Conservation (phyloP, 53 echinoderm and acorn worm species). For the Paelopatides confundens region DNA sequence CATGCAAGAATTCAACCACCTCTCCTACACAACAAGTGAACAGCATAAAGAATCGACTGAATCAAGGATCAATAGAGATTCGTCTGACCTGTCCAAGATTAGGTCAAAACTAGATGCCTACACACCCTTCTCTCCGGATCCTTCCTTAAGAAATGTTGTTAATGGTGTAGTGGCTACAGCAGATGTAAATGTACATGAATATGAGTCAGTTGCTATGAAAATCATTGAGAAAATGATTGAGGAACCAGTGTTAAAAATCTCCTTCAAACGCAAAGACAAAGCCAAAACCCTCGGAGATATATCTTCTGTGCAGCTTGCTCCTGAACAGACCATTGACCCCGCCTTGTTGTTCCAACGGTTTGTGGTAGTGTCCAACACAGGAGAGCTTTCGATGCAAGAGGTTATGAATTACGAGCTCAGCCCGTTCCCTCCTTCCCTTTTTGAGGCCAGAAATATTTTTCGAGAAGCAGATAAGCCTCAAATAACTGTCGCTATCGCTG, state of each 20-base stretch:
- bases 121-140: slow-evolving; percentile 51
- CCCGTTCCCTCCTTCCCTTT: background rate
- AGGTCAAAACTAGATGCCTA: background rate
- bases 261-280: slow-evolving; percentile 26
- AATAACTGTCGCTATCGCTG: background rate
- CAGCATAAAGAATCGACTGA: slow-evolving; percentile 57
- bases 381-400: slow-evolving; percentile 32
- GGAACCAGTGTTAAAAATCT: background rate
- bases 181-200: slow-evolving; percentile 56
- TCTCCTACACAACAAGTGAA: slow-evolving; percentile 54
- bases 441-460: background rate
- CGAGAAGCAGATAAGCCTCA: background rate
- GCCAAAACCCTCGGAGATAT: slow-evolving; percentile 23
- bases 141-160: slow-evolving; percentile 47
- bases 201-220: slow-evolving; percentile 28
- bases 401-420: slow-evolving; percentile 20
- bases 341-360: slow-evolving; percentile 37
- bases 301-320: slow-evolving; percentile 30
- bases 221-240: slow-evolving; percentile 50
- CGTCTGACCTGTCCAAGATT: slow-evolving; percentile 44
- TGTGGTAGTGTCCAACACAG: slow-evolving; percentile 14
- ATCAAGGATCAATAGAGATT: slow-evolving; percentile 49
- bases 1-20: slow-evolving; percentile 63
- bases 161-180: slow-evolving; percentile 55
- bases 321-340: slow-evolving; percentile 43